Base-by-base conservation (phyloP, 2,888 invertebrate species). In the Cataglyphis albicans region DNA sequence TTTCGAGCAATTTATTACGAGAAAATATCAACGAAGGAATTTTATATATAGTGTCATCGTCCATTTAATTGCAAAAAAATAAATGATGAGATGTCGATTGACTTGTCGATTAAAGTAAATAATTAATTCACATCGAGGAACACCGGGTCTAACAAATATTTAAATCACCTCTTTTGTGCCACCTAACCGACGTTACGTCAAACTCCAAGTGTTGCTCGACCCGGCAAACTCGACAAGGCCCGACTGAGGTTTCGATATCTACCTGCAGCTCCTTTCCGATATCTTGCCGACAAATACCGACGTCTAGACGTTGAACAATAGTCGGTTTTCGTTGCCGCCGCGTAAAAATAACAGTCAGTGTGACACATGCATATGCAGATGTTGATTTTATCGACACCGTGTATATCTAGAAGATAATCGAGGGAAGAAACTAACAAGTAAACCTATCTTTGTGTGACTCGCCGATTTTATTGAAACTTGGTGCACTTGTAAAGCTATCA, bases 151-250 rank as follows among this genome's bases (percentile, higher is more conserved):
- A 29, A 32, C 32, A 52, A 25, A 21, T 29, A 59, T 57, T 12
- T 10, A 0, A 78, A 68, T 35, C 29, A 4, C 21, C 44, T 61
- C 87, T 35, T 68, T 61, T 76, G 63, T 35, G 87, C 87, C 87
- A 87, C 81, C 87, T 87, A 64, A 61, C 48, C 61, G 21, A 9
- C 1, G 4, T 10, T 12, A 18, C n/a, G 61, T 29, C 82, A 84
- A 87, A 81, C 10, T 59, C 15, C 15, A 12, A n/a, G 29, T 21
- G 41, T 48, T 9, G 44, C n/a, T 48, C 38, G 38, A 21, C 52
- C 0, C 18, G 18, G 12, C 29, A 6, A 29, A 35, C 38, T 0
- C 25, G 25, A 25, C 21, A 5, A 35, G 6, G 4, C 18, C 18
- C 18, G 18, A 0, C 18, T 29, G 12, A 41, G 35, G 55, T 9